Percentiles rank a stretch among this genome's conserved stretches.
phyloP scores from a whole-genome alignment of 2,797 vertebrate species.

The Uromys caudimaculatus region DNA sequence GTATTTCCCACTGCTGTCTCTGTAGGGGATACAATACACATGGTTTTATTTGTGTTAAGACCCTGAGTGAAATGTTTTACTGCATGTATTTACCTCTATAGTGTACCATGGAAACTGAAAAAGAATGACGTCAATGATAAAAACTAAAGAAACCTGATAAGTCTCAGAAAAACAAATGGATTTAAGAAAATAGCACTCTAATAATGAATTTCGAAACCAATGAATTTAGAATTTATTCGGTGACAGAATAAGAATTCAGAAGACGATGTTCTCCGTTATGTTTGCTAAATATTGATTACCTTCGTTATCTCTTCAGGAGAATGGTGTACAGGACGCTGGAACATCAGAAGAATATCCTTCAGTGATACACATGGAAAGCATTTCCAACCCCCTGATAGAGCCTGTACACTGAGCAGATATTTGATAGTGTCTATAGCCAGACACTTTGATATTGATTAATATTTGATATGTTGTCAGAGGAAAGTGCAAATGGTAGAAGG shows the following conservation, averaged over 20 bases:
- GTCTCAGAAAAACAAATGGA: neutral
- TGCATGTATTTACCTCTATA: neutral
- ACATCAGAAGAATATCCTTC: neutral
- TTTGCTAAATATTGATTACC: neutral
- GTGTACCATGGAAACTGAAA: neutral
- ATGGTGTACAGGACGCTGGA: neutral
- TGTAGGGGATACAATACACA: neutral
- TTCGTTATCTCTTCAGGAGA: neutral
- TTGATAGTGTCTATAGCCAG: neutral
- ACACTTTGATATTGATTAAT: neutral
- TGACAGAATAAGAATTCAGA: neutral
- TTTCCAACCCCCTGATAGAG: neutral
- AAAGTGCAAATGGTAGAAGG: neutral
- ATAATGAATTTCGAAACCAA: too few species aligned
- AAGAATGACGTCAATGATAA: neutral
- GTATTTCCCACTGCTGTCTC: neutral
- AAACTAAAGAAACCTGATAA: neutral
- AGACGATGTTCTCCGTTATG: conserved; percentile 18
- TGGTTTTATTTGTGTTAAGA: neutral
- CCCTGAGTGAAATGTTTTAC: neutral
- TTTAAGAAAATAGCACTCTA: neutral
- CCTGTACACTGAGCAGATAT: neutral
- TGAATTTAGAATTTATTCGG: neutral
- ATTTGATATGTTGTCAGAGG: neutral
- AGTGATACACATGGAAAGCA: neutral